Base-by-base conservation (phyloP, 2,888 invertebrate genomes). In the Pyrochroa serraticornis region DNA sequence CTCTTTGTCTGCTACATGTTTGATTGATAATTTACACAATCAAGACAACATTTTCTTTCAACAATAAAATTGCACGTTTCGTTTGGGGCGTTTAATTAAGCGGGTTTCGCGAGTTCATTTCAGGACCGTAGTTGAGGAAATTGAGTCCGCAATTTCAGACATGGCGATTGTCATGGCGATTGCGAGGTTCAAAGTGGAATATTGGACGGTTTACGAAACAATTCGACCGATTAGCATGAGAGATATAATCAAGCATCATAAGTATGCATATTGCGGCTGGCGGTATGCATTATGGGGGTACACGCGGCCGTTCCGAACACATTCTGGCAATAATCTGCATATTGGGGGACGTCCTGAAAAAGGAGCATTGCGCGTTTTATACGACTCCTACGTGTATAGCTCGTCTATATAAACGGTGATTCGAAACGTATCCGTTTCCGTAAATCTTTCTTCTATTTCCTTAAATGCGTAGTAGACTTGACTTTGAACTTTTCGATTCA, bases 381-480 rank as follows among this genome's bases (percentile, higher is more conserved):
- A 53, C 46, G 46, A 12, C n/a, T 35, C 52, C 33, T 52, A 60
- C 60, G 60, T 60, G 60, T 60, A 57, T 57, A 52, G 60, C 39
- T 60, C 39, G 48, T 41, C 55, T 52, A 48, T 56, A 56, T 56
- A 22, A 22, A 22, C 22, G 22, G 22, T 22, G 22, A 22, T 22
- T 22, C 22, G n/a, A 56, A 59, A 43, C 50, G 60, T 56, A 60
- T 60, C 56, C 56, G 53, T 57, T 57, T 60, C 60, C 60, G 60
- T 60, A 60, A 60, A 60, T 60, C 60, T 60, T 60, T 49, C 54
- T 46, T 54, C 58, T 52, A 51, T 56, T 56, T 57, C 56, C 55
- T 47, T 48, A 53, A 53, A 45, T 52, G 52, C 45, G 52, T 38
- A 45, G 44, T 45, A 52, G 52, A 45, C 38, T 37, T 9, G 53